Base-by-base conservation (phyloP, 2,113 vertebrate species). In the Leptosomus discolor region DNA sequence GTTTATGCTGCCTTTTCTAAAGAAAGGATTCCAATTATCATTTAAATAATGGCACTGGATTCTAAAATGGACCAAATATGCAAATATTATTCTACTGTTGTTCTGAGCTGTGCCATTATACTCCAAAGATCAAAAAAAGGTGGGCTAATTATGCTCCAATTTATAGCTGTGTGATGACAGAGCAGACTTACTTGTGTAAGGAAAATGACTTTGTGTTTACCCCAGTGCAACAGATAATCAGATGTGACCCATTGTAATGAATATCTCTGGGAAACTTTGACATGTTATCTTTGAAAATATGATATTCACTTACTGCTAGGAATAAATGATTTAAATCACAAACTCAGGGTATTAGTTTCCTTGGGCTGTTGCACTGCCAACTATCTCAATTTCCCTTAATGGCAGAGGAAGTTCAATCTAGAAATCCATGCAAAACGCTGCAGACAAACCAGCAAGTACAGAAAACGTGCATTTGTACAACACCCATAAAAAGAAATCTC, bases 21-120 rank as follows among this genome's bases (percentile, higher is more conserved):
- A 91, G 56, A 84, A 97, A 89, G 29, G 20, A 76, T 88, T 94
- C 60, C 48, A 85, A 95, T 95, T 86, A 92, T 73, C 15, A 93
- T 94, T 88, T 88, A 84, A 85, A 94, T 94, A 94, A 94, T 79
- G 45, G 17, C 41, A 90, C 87, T 88, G 91, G 56, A 88, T 90
- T 93, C 83, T 76, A 92, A 89, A 92, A 90, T 78, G 36, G 43
- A 82, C 58, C 39, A 89, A 89, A 90, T 92, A 92, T 92, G 75
- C 78, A 90, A 91, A 85, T 91, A 94, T 85, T 85, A 58, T 90
- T 89, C 53, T 90, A 34, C 22, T 67, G 46, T 9, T 84, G 5
- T 73, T 94, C 32, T 71, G 29, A 91, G 18, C 21, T 79, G 51
- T 74, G 56, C 41, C 65, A 23, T 85, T 65, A 76, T 22, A 50